These are phyloP conservation scores for Chionomys nivalis DNA, from an alignment of 2,113 vertebrate species.

Conservation along the genomic window DNA sequence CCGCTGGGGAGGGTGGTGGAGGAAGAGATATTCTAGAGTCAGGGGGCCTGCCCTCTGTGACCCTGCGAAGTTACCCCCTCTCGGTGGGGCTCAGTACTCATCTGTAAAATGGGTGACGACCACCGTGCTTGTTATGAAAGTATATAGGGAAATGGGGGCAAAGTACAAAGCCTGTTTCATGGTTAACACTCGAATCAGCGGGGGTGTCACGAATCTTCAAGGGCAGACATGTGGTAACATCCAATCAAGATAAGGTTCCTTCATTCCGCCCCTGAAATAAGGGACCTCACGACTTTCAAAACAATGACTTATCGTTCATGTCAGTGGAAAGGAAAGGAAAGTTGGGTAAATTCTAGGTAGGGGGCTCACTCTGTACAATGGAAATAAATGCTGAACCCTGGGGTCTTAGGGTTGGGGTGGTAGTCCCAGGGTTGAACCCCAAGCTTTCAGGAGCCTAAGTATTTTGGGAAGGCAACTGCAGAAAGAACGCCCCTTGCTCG, in stretches of 20 bases:
- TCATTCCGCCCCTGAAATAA: background rate
- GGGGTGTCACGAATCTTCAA: background rate
- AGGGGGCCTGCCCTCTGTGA: background rate
- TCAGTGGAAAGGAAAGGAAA: background rate
- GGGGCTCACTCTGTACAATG: background rate
- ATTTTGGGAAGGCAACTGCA: background rate
- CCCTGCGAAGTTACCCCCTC: background rate
- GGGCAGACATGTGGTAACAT: fast-evolving
- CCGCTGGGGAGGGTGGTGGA: background rate
- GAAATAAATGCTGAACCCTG: background rate
- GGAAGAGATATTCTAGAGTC: background rate
- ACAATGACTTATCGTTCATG: background rate
- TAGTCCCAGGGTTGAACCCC: background rate
- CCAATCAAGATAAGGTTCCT: background rate
- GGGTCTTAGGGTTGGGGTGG: background rate
- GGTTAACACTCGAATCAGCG: background rate
- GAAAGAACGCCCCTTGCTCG: background rate
- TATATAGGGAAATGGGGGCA: background rate
- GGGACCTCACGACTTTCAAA: background rate
- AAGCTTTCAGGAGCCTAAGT: background rate
- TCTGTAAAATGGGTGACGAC: background rate
- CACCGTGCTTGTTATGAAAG: background rate
- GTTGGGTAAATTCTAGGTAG: no score
- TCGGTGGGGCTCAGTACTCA: background rate
- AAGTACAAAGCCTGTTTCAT: background rate